phyloP scores from a whole-genome alignment of 2,888 invertebrate genomes.

The Mythimna lalbum region DNA sequence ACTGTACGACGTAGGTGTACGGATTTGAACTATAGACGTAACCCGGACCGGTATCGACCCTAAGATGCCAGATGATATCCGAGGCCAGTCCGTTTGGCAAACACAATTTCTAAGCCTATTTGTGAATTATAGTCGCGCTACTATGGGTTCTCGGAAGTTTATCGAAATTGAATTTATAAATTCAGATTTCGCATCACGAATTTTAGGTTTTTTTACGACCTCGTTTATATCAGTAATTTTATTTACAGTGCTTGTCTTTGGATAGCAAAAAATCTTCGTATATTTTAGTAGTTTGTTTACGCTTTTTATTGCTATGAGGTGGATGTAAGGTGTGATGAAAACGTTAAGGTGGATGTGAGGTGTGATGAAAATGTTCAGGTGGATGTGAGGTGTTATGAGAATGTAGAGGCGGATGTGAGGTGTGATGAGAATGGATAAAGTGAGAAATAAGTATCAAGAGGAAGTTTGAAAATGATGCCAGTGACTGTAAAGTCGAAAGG shows the following conservation, averaged over 20 bases:
- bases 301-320: no score
- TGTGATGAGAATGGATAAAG: no score
- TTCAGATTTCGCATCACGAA: neutral
- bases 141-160: constrained; percentile 43
- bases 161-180: constrained; percentile 9
- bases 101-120: constrained; percentile 61
- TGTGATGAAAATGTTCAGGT: no score
- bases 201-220: neutral
- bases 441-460: no score
- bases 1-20: constrained; percentile 9
- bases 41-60: constrained; percentile 29
- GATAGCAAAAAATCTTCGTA: no score
- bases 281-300: no score
- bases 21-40: constrained; percentile 23
- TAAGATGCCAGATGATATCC: constrained; percentile 45
- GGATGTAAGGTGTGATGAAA: no score
- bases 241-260: neutral
- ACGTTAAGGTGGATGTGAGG: no score
- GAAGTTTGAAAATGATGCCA: no score
- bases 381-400: no score
- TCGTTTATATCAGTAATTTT: neutral
- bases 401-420: no score
- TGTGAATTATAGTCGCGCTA: constrained; percentile 40
- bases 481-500: no score
- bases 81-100: constrained; percentile 54